A percentile compares a stretch with the other conserved stretches of the same genome.
Conservation (phyloP, 2,113 vertebrate species). For the Hystrix cristata region DNA sequence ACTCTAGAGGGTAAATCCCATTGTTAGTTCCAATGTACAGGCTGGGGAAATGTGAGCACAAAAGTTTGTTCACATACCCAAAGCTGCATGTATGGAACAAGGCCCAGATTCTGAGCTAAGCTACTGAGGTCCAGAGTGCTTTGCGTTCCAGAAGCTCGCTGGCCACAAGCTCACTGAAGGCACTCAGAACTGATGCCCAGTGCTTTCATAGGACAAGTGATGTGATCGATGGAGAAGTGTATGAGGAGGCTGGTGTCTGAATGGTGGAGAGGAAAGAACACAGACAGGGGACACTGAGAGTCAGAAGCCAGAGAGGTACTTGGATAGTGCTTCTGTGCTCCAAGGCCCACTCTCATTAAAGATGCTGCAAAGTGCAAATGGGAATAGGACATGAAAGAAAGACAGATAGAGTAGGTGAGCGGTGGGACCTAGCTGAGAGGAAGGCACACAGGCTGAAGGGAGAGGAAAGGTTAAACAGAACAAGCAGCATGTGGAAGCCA, state of each 20-base stretch:
- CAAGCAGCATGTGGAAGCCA: fast-evolving
- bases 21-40: neutral
- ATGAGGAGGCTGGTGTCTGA: too few relatives aligned
- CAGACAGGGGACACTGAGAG: neutral
- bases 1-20: neutral
- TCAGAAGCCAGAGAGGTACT: neutral
- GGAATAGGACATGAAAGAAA: neutral
- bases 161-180: neutral
- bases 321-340: neutral
- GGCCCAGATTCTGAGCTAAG: neutral
- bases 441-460: fast-evolving
- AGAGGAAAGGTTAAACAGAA: neutral
- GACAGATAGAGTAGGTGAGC: neutral
- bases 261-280: neutral
- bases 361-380: too few relatives aligned
- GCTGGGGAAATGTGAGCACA: neutral
- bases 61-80: neutral
- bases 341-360: neutral
- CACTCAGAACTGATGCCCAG: neutral
- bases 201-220: neutral
- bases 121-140: neutral
- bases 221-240: neutral
- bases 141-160: neutral
- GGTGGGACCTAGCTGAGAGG: neutral
- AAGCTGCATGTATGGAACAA: neutral